Evolutionary conservation across 1,140 invertebrate genomes (phyloP), one percentile per base, ranked within the genome.

Genomic region (Stenopsyche tienmushanensis): DNA sequence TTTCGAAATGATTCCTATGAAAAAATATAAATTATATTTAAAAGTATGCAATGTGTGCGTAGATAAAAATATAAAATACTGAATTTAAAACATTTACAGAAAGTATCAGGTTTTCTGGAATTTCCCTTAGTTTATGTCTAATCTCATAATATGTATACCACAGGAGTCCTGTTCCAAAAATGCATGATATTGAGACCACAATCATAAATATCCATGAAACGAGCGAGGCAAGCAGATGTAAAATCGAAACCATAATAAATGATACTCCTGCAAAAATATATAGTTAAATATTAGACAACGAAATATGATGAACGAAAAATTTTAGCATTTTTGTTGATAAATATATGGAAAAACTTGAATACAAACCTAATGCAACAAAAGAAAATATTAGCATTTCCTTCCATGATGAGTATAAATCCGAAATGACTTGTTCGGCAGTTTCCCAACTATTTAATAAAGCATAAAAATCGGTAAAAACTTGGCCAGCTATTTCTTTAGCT

Each of bases 91-190:
- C 55, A 49, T 1, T 69, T 66, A 71, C 65, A 62, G 67, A 42
- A 21, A 74, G 73, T 57, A 77, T 59, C 71, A 73, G 75, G 58
- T 79, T 80, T 45, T 82, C 75, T 42, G 84, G 78, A 26, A 84
- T 85, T 66, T 79, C 78, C 74, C 89, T 88, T 44, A 93, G 80
- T 49, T 88, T 85, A 63, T 80, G 81, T 70, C 87, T 88, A 15
- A 95, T 85, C 68, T 89, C 88, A 67, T 87, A 83, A 73, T 94
- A 97, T 2, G 91, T 93, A 80, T 90, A 93, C 95, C 95, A 97
- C 13, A 97, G 76, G 39, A 93, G 83, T 20, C 74, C 85, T 47
- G 92, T 94, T 13, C 91, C 88, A 67, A 78, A 90, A 62, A 93
- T 80, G 73, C 88, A 88, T 29, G 87, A 84, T 45, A 94, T 76